Percentiles rank a stretch among this genome's conserved stretches.
phyloP scores from a whole-genome alignment of 2,113 vertebrate genomes.

The Suncus etruscus region DNA sequence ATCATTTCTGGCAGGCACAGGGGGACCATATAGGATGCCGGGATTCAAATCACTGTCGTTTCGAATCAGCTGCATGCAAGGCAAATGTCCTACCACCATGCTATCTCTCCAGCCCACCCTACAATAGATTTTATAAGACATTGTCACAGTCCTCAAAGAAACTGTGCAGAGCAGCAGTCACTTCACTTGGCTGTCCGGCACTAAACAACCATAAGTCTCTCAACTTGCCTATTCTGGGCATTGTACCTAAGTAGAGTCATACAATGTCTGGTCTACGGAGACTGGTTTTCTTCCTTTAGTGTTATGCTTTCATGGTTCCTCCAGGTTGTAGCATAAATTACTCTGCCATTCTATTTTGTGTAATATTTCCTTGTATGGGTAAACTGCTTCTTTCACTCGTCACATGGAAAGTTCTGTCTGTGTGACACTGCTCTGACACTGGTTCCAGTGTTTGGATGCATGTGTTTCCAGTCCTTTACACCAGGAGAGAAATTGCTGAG shows the following conservation, averaged over 20 bases:
- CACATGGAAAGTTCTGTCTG: not conserved
- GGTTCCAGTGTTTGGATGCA: not conserved
- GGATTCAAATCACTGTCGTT: no score
- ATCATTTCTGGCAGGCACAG: no score
- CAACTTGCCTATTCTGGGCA: not conserved
- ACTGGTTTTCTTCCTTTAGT: not conserved
- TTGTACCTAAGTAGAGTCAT: not conserved
- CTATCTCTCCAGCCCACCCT: no score
- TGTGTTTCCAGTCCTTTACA: not conserved
- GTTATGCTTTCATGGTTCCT: not conserved
- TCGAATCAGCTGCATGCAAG: no score
- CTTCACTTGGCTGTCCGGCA: not conserved
- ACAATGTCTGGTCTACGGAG: not conserved
- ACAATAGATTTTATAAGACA: not conserved
- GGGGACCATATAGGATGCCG: no score
- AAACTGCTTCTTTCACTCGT: not conserved
- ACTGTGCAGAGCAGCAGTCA: not conserved
- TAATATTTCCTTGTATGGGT: not conserved
- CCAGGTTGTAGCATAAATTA: accelerated
- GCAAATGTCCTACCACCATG: no score
- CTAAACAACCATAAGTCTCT: not conserved
- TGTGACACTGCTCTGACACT: not conserved
- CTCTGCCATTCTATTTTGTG: not conserved
- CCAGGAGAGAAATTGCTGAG: not conserved
- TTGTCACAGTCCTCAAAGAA: not conserved